Conservation (phyloP, 2,888 invertebrate species). For the Sarcophaga caerulescens region DNA sequence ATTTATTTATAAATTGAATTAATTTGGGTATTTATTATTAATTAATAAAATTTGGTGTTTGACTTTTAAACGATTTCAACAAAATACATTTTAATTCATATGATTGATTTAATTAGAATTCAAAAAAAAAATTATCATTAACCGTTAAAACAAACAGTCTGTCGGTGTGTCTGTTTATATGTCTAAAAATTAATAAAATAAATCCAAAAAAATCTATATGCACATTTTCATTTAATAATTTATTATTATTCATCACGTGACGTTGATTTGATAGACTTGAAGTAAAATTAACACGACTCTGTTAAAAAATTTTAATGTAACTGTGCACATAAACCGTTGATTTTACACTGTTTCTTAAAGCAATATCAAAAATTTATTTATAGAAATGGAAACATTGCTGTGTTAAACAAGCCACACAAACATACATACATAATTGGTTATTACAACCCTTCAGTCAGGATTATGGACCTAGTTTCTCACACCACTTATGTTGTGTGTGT, state of each 20-base stretch:
- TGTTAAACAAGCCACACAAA: too few relatives aligned
- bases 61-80: too few relatives aligned
- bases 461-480: too few relatives aligned
- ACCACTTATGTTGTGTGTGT: too few relatives aligned
- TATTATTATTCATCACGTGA: constrained; percentile 58
- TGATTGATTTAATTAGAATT: not conserved
- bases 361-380: not conserved
- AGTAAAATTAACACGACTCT: constrained; percentile 8
- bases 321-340: not conserved
- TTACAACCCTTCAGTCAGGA: too few relatives aligned
- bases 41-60: too few relatives aligned
- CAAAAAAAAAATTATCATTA: not conserved
- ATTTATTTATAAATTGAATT: too few relatives aligned
- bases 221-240: constrained; percentile 43
- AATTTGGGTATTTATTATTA: too few relatives aligned
- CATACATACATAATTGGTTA: too few relatives aligned
- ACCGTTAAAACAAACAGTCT: not conserved
- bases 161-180: not conserved
- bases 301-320: not conserved
- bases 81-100: too few relatives aligned
- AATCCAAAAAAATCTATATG: constrained; percentile 6
- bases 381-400: too few relatives aligned
- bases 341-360: constrained; percentile 18
- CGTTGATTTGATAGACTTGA: constrained; percentile 42
- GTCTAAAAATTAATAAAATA: not conserved